Evolutionary conservation across 1,140 invertebrate genomes (phyloP), one percentile per base, ranked within the genome.

Genomic region (Zaprionus capensis): DNA sequence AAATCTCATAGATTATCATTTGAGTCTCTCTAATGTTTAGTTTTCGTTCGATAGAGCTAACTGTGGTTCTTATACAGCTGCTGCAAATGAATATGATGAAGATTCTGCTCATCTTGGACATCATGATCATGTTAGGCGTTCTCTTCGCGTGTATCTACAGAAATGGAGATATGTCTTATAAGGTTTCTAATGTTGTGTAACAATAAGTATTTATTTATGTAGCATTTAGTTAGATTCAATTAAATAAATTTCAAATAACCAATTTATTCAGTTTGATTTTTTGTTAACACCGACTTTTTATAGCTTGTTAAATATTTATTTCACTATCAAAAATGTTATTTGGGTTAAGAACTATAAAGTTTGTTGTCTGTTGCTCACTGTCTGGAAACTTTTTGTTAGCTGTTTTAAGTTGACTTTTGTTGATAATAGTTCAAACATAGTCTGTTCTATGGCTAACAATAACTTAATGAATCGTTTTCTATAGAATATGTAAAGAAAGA

Each of bases 1-100:
- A 22, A 49, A 2, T 2, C 5, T 12, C 4, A 17, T 0, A 44
- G n/a, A 5, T 41, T 41, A 41, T 2, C 5, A 41, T 1, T 0
- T 34, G 1, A 1, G 0, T 22, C 11, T 14, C 9, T 12, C 3
- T 15, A 4, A 36, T 14, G 12, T 61, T 34, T 15, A 44, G 6
- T 9, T 9, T 12, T 7, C 12, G 20, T 12, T 44, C 4, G 12
- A 2, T 5, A 87, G 83, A 78, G 53, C 1, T 58, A 4, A 56
- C 56, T 26, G 17, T 76, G 1, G 0, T 78, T 4, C 59, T 58
- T 11, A 83, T 87, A 78, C 67, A 88, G 20, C 36, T 88, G 26
- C 20, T 87, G 61, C 84, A 87, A 31, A 2, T 83, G 3, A 88
- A 88, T 22, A 36, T 87, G 26, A 55, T 88, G 34, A 88, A 88